Base-by-base conservation (phyloP, 2,888 invertebrate genomes). In the Drosophila acutilabella region DNA sequence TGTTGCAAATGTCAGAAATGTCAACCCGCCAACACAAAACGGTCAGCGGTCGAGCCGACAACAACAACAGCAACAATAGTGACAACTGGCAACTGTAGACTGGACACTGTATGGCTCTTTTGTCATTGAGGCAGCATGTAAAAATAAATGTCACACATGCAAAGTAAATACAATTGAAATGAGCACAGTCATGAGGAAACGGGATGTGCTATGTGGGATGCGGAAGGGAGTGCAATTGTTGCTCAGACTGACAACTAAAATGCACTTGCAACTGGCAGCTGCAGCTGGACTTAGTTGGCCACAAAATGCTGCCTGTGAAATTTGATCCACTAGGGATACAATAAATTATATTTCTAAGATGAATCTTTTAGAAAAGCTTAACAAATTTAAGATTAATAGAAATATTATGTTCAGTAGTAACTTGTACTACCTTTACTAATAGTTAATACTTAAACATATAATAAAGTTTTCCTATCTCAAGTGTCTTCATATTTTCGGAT, bases 1-100 rank as follows among this genome's bases (percentile, higher is more conserved):
- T 84, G 85, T 78, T 88, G 85, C 82, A 84, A 89, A 81, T 88
- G 89, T 85, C 90, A 90, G 75, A 88, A 79, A 81, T 89, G 89
- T 88, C 81, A 82, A 80, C 86, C 84, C 76, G 79, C 74, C 84
- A 78, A 71, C 78, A 66, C 70, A 74, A 64, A 81, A 75, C 72
- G 78, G 76, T 76, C 81, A 80, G 66, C 69, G 76, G 78, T 80
- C 77, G 62, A 64, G 59, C 62, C 64, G 58, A 61, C 54, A 48
- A 33, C 11, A 56, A 10, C 44, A 23, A 36, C 23, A 54, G 48
- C 16, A 47, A 60, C 47, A 52, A 16, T 36, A 18, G 36, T 52
- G 54, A 40, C 30, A 41, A 59, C 58, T 42, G 58, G 48, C 40
- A 48, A 61, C 41, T 53, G 67, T 40, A 41, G 16, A 23, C 20